Conservation (phyloP, 2,888 invertebrate genomes). For the Machimus atricapillus region DNA sequence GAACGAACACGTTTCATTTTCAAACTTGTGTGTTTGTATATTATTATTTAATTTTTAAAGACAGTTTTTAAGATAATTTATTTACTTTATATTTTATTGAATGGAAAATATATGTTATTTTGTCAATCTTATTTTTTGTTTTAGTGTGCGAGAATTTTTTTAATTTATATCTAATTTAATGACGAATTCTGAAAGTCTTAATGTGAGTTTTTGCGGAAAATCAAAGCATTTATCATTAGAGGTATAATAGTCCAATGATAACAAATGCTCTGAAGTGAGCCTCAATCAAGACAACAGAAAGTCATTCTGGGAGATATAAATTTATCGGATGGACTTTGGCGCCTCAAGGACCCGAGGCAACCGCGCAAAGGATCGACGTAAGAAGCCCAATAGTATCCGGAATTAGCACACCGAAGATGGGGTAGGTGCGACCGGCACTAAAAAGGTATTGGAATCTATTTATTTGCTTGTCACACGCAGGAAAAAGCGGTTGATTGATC, state of each 20-base stretch:
- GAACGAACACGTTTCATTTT: too few species aligned
- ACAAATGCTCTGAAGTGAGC: not conserved
- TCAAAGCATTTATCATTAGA: not conserved
- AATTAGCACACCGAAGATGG: not conserved
- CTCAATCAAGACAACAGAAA: not conserved
- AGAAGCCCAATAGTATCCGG: not conserved
- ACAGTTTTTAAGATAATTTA: too few species aligned
- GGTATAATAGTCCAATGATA: not conserved
- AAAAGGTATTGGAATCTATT: slow-evolving; percentile 1
- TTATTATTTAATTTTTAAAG: too few species aligned
- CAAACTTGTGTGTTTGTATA: too few species aligned
- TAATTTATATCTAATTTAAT: too few species aligned
- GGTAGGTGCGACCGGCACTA: not conserved
- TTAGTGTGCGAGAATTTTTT: too few species aligned
- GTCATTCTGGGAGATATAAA: not conserved
- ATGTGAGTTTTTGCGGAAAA: not conserved
- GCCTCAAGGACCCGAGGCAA: not conserved
- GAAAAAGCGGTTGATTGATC: slow-evolving; percentile 17
- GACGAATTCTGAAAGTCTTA: not conserved
- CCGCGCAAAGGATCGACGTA: not conserved
- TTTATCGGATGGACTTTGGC: not conserved
- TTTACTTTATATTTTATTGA: too few species aligned
- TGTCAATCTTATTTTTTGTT: too few species aligned
- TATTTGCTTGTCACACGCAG: not conserved
- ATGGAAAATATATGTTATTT: too few species aligned